Conservation (phyloP, 1,140 invertebrate genomes). For the Dufourea novaeangliae region DNA sequence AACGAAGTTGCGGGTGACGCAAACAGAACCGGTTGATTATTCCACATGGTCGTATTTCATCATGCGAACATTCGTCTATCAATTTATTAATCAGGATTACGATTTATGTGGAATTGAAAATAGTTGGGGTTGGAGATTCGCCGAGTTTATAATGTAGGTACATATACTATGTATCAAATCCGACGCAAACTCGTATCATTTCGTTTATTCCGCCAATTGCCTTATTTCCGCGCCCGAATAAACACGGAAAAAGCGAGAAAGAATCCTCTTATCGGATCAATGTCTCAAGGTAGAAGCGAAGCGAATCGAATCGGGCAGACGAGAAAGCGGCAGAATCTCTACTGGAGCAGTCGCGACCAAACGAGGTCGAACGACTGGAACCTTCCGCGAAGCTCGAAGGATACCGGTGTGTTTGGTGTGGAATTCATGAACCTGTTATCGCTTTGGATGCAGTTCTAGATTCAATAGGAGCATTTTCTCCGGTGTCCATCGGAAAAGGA, state of each 20-base stretch:
- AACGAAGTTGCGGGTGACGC: constrained; percentile 18
- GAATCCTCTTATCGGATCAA: not conserved
- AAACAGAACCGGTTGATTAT: constrained; percentile 37
- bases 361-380: constrained; percentile 68
- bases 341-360: constrained; percentile 35
- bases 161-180: too few species aligned
- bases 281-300: not conserved
- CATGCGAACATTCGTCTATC: not conserved
- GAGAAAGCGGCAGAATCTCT: constrained; percentile 32
- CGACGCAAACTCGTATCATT: not conserved
- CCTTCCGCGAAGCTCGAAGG: constrained; percentile 43
- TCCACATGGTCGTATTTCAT: not conserved
- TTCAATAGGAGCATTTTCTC: too few species aligned
- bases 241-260: not conserved
- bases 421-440: too few species aligned
- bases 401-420: constrained; percentile 15
- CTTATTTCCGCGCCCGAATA: not conserved
- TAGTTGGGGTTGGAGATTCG: not conserved
- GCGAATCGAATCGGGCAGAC: constrained; percentile 2
- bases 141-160: not conserved
- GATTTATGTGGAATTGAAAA: not conserved
- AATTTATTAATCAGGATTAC: not conserved
- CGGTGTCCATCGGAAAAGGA: too few species aligned
- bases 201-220: not conserved
- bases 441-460: too few species aligned